Evolutionary conservation across 2,888 invertebrate genomes (phyloP), one percentile per base, ranked within the genome.

Genomic region (Euzetes globulus): DNA sequence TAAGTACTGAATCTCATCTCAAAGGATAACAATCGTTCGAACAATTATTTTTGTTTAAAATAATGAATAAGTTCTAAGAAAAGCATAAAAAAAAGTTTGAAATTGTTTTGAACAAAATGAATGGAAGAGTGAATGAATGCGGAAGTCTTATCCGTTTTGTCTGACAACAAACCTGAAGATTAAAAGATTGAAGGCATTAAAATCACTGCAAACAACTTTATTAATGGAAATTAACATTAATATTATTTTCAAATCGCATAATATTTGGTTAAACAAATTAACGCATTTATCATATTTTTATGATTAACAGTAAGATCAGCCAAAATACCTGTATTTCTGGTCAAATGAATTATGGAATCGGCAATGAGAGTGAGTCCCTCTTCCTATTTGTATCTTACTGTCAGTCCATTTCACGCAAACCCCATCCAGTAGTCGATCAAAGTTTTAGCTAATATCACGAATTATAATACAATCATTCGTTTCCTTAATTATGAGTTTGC

Each of bases 401-500:
- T 50, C 50, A 41, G 6, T 9, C 1, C 11, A 9, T n/a, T 19
- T 50, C 50, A 50, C 50, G 50, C 50, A 50, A 50, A 41, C 41
- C 50, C 5, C 19, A 50, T 50, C 50, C 50, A 50, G 50, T 50
- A 50, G 50, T 50, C 50, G 50, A 50, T 50, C 50, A 50, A 50
- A 50, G 50, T 50, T 50, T n/a, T n/a, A 50, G 50, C 17, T 50
- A 50, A 50, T 50, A 50, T 50, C 50, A 50, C 50, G 50, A 50
- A 50, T 50, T 50, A 50, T 50, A 50, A 50, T 50, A 50, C 50
- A 50, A 50, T 50, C 50, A n/a, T 19, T 50, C 50, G 50, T 50
- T 50, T 50, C 50, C 50, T 50, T 50, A 50, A 50, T 50, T 50
- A 50, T 50, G n/a, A 19, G 19, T 50, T 50, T n/a, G 19, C 50